Conservation (phyloP, 2,113 vertebrate species). For the Cololabis saira region DNA sequence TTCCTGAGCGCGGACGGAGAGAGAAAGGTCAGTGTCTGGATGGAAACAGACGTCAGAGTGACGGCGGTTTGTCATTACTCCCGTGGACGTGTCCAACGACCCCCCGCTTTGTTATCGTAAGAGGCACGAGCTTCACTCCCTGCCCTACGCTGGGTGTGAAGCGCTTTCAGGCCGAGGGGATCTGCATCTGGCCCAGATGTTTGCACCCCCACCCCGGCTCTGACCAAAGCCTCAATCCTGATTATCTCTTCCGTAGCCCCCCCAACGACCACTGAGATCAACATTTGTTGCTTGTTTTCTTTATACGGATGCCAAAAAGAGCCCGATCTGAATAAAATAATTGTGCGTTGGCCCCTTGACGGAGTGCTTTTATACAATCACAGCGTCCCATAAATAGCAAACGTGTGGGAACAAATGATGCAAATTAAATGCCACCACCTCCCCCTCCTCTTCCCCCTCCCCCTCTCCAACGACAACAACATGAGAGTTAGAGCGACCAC, state of each 20-base stretch:
- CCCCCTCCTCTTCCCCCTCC: slow-evolving; percentile 8
- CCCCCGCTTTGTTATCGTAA: too few relatives aligned
- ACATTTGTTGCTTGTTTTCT: too few relatives aligned
- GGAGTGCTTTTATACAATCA: too few relatives aligned
- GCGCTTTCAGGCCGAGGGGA: too few relatives aligned
- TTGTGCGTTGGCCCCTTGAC: too few relatives aligned
- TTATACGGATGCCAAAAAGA: too few relatives aligned
- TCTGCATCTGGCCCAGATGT: slow-evolving; percentile 60
- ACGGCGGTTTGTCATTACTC: background rate
- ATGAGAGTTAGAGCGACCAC: slow-evolving; percentile 27
- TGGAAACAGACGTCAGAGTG: slow-evolving; percentile 38
- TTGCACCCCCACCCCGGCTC: slow-evolving; percentile 19
- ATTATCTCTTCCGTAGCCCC: too few relatives aligned
- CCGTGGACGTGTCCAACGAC: too few relatives aligned
- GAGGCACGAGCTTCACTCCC: too few relatives aligned
- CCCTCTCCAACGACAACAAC: slow-evolving; percentile 18
- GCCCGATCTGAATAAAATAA: slow-evolving; percentile 1
- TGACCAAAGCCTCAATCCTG: background rate
- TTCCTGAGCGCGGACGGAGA: slow-evolving; percentile 23
- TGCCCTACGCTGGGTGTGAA: too few relatives aligned
- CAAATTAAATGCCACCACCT: slow-evolving; percentile 14
- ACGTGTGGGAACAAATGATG: slow-evolving; percentile 29
- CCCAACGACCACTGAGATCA: too few relatives aligned
- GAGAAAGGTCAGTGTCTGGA: slow-evolving; percentile 40
- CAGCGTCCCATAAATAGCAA: slow-evolving; percentile 26